Conservation (phyloP, 2,888 invertebrate species). For the Lochmaea crataegi region DNA sequence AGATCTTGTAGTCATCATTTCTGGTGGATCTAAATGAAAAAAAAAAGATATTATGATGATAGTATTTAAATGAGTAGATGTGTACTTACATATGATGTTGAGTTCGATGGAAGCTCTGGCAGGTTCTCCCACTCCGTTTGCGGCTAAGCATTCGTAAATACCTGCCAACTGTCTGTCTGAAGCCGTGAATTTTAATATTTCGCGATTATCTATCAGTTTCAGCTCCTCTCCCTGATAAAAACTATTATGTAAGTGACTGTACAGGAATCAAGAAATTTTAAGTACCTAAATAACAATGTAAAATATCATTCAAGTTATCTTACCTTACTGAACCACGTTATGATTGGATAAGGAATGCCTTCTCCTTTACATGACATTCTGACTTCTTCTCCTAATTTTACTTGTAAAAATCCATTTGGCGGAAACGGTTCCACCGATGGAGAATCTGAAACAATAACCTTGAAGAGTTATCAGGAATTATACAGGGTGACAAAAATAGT, state of each 20-base stretch:
- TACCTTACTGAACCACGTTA: slow-evolving; percentile 77
- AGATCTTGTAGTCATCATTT: slow-evolving; percentile 72
- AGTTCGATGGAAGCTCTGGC: slow-evolving; percentile 76
- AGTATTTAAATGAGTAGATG: background rate
- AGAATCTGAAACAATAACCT: slow-evolving; percentile 68
- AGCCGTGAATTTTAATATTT: slow-evolving; percentile 73
- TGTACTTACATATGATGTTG: slow-evolving; percentile 76
- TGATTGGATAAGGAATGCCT: slow-evolving; percentile 79
- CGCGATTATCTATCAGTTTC: slow-evolving; percentile 71
- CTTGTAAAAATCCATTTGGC: slow-evolving; percentile 77
- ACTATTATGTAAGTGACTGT: too few species aligned
- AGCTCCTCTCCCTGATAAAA: slow-evolving; percentile 70
- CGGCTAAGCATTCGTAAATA: slow-evolving; percentile 77
- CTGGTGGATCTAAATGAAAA: slow-evolving; percentile 75
- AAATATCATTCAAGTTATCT: slow-evolving; percentile 16
- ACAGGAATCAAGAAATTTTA: too few species aligned
- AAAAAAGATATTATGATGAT: background rate
- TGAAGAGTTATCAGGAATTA: too few species aligned
- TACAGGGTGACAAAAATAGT: too few species aligned
- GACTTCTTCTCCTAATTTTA: slow-evolving; percentile 79
- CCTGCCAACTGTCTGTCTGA: slow-evolving; percentile 77
- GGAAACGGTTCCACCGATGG: slow-evolving; percentile 77
- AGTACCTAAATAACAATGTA: background rate
- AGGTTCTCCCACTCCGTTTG: slow-evolving; percentile 81
- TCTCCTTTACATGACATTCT: slow-evolving; percentile 78